Evolutionary conservation across 2,888 invertebrate genomes (phyloP), one percentile per base, ranked within the genome.

Genomic region (Athalia rosae): DNA sequence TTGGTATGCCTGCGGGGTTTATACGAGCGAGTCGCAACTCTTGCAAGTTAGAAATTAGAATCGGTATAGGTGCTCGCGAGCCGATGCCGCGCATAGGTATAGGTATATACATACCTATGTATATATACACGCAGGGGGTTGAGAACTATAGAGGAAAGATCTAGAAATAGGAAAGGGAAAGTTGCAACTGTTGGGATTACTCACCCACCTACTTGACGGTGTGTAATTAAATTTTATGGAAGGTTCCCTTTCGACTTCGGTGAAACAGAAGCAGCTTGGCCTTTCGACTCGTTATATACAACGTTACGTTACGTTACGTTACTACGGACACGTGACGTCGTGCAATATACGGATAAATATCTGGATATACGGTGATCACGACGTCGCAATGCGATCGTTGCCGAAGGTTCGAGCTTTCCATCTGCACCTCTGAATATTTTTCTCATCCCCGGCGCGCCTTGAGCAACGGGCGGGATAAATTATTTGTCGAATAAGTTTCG

Each of bases 1-100:
- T 84, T 80, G 80, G 82, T 79, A 79, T 76, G 77, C 79, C 77
- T 58, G 76, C 71, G 53, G 28, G 28, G 28, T 28, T 28, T n/a
- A n/a, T n/a, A 28, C 28, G 28, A 28, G 64, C 73, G 78, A 76
- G 81, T 43, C 41, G 71, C 71, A 71, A 71, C 71, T 28, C 28
- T 71, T 45, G 58, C 58, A 58, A 71, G 43, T 56, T 58, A 71
- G 71, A 58, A 63, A 67, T 58, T 13, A 58, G 45, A 71, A 58
- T 71, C 50, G 28, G 67, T 13, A n/a, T 58, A 62, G 7, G 41
- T 41, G n/a, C 53, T n/a, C n/a, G 28, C 7, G 53, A 53, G 53
- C 53, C 53, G n/a, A 28, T 28, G 28, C 28, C 28, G 28, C 28
- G n/a, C n/a, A 7, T 48, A 48, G 48, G 48, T 48, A 48, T 48